Evolutionary conservation across 1,140 invertebrate genomes (phyloP).

Genomic region (Panulirus ornatus): DNA sequence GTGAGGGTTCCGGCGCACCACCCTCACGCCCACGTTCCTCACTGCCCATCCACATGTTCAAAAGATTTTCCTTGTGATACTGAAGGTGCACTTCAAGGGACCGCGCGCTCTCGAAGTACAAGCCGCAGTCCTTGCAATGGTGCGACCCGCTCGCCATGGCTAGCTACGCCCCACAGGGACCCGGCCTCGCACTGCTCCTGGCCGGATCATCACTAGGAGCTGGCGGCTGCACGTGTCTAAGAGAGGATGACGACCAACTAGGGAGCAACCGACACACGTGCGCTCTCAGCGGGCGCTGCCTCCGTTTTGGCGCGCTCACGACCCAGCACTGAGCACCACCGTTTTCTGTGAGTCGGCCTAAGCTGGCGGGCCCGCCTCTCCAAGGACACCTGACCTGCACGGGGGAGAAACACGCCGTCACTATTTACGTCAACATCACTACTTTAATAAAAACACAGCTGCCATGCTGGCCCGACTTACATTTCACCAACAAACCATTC

Average conservation of each 20-base stretch:
- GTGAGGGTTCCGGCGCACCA: constrained; percentile 67
- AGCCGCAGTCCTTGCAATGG: constrained; percentile 85
- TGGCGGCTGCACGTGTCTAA: constrained; percentile 55
- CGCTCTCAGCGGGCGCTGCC: constrained; percentile 60
- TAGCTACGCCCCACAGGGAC: constrained; percentile 65
- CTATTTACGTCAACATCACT: constrained; percentile 66
- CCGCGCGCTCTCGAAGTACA: constrained; percentile 85
- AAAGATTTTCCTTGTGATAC: constrained; percentile 87
- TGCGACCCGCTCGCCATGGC: constrained; percentile 74
- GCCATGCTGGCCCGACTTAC: constrained; percentile 3
- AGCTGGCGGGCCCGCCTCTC: constrained; percentile 56
- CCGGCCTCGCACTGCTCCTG: constrained; percentile 60
- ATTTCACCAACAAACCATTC: not conserved
- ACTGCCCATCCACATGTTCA: constrained; percentile 84
- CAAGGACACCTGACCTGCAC: constrained; percentile 52
- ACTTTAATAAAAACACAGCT: constrained; percentile 61
- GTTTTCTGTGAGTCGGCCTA: constrained; percentile 72
- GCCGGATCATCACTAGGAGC: constrained; percentile 62
- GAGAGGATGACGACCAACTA: constrained; percentile 14
- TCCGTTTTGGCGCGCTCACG: constrained; percentile 70
- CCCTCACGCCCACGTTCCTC: constrained; percentile 72
- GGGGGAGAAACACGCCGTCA: constrained; percentile 65
- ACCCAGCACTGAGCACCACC: constrained; percentile 45
- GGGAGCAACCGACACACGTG: constrained; percentile 55
- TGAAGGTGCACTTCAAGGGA: constrained; percentile 88